phyloP scores from a whole-genome alignment of 2,888 invertebrate species.

The Slavum lentiscoides region DNA sequence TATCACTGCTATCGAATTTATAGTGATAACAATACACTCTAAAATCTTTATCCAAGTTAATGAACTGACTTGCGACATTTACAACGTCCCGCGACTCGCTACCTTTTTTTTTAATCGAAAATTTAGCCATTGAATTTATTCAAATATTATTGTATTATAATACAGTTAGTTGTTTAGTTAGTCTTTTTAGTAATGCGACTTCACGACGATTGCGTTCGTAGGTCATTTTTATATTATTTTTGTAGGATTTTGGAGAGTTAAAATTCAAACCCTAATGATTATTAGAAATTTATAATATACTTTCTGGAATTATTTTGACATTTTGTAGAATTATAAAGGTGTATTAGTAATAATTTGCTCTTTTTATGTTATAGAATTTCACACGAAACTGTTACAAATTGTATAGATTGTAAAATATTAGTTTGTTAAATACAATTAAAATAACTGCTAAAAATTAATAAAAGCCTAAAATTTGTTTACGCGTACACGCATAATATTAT shows the following conservation, averaged over 20 bases:
- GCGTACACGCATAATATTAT: background rate
- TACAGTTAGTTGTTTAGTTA: background rate
- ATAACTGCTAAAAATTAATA: background rate
- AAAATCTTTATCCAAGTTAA: too few species aligned
- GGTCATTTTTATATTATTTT: too few species aligned
- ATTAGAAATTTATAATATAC: too few species aligned
- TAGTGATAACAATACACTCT: too few species aligned
- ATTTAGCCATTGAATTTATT: background rate
- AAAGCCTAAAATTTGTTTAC: background rate
- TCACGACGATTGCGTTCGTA: too few species aligned
- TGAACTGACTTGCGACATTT: too few species aligned
- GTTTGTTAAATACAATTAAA: background rate
- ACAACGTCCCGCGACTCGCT: too few species aligned
- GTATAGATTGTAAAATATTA: background rate
- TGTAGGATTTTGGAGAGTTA: too few species aligned
- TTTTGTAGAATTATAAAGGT: too few species aligned
- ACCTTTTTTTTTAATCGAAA: background rate
- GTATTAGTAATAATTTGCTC: background rate
- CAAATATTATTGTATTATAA: background rate
- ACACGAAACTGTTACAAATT: background rate
- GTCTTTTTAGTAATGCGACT: too few species aligned
- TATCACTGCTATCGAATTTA: too few species aligned
- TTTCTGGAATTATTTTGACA: background rate
- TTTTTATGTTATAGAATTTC: background rate
- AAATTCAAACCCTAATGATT: too few species aligned